These are phyloP conservation scores for Callaeas wilsoni DNA, from an alignment of 2,113 vertebrate species.

Conservation along the genomic window DNA sequence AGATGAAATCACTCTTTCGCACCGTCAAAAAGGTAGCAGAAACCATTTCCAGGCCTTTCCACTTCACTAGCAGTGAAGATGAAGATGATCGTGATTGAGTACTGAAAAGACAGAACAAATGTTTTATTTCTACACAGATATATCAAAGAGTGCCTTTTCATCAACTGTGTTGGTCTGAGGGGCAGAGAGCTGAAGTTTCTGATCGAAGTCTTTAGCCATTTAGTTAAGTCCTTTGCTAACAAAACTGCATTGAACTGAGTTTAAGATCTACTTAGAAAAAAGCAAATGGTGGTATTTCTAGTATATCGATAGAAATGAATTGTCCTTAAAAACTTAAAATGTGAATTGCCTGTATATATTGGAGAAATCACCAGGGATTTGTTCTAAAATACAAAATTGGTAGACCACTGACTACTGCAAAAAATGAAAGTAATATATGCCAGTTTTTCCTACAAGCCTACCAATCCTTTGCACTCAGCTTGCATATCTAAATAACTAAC, in stretches of 20 bases:
- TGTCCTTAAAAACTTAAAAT: neutral
- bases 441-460: neutral
- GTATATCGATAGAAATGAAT: neutral
- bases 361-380: neutral
- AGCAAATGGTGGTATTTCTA: neutral
- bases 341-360: neutral
- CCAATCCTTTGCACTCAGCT: neutral
- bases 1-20: neutral
- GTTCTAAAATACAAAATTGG: neutral
- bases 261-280: neutral
- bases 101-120: neutral
- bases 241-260: neutral
- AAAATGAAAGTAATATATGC: neutral
- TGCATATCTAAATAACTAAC: neutral
- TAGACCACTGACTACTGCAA: neutral
- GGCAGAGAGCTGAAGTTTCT: neutral
- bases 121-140: neutral
- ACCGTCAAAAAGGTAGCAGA: neutral
- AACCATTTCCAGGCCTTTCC: conserved; percentile 27
- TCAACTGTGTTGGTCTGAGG: neutral
- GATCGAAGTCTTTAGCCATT: neutral
- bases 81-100: neutral
- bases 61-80: neutral
- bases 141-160: neutral
- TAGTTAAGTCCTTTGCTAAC: neutral